Percentiles rank a stretch among this genome's conserved stretches.
These are phyloP conservation scores for Zygaena filipendulae DNA, from an alignment of 2,888 invertebrate genomes.

Conservation along the genomic window DNA sequence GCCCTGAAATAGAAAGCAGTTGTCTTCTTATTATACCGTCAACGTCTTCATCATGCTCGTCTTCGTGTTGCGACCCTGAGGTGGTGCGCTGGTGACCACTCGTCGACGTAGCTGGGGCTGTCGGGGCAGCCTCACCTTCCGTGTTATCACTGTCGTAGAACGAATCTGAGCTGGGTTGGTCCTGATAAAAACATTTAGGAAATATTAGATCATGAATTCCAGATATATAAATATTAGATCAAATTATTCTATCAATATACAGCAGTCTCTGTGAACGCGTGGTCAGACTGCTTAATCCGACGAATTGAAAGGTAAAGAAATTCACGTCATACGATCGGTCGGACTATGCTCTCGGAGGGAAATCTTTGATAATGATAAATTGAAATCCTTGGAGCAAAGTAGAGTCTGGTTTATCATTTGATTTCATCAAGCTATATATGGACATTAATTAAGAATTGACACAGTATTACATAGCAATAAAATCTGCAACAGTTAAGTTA, in stretches of 20 bases:
- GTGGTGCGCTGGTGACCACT: conserved; percentile 58
- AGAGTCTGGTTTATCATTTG: no score
- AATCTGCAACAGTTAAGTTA: not conserved
- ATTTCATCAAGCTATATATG: no score
- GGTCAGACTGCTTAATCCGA: no score
- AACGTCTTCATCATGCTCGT: conserved; percentile 74
- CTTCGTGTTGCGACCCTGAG: conserved; percentile 65
- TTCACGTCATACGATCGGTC: no score
- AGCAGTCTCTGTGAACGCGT: no score
- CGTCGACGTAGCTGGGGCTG: conserved; percentile 36
- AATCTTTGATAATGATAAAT: no score
- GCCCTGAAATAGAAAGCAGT: no score
- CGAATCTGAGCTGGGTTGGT: conserved; percentile 88
- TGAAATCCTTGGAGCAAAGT: no score
- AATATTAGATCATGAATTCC: no score
- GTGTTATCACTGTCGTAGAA: conserved; percentile 92
- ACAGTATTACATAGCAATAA: not conserved
- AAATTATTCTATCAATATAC: not conserved
- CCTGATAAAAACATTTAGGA: conserved; percentile 48
- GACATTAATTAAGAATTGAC: not conserved
- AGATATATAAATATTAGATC: not conserved
- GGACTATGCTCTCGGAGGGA: no score
- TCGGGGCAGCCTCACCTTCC: conserved; percentile 69
- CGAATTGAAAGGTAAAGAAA: no score
- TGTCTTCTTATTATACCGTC: no score